Percentiles rank a stretch among this genome's conserved stretches.
These are phyloP conservation scores for Pseudopodoces humilis DNA, from an alignment of 2,113 vertebrate species.

Conservation along the genomic window DNA sequence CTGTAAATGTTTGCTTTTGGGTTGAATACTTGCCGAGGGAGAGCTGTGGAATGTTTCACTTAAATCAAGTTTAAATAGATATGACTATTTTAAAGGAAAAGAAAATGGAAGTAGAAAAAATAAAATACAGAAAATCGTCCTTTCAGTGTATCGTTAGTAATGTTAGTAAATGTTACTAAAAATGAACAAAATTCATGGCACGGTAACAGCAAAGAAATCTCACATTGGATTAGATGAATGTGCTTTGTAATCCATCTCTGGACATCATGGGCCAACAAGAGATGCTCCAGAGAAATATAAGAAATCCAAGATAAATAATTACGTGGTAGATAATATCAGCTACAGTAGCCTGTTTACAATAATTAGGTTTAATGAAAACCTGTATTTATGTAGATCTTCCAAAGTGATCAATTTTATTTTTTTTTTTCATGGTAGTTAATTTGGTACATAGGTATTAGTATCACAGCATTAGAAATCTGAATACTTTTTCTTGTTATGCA, in stretches of 20 bases:
- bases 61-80: conserved; percentile 38
- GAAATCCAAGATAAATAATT: neutral
- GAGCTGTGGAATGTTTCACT: neutral
- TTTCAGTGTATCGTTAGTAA: neutral
- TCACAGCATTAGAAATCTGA: neutral
- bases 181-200: neutral
- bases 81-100: neutral
- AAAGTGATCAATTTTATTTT: neutral
- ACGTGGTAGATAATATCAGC: neutral
- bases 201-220: neutral
- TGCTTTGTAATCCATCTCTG: neutral
- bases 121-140: neutral
- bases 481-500: neutral
- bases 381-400: neutral
- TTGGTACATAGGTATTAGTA: neutral
- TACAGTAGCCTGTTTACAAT: neutral
- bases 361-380: neutral
- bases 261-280: neutral
- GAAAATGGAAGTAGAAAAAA: neutral
- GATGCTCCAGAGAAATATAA: neutral
- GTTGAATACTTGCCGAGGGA: neutral
- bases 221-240: neutral
- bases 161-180: neutral
- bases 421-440: neutral
- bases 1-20: conserved; percentile 56